Evolutionary conservation across 2,888 invertebrate species (phyloP), one percentile per base, ranked within the genome.

Genomic region (Platycheirus rosarum): DNA sequence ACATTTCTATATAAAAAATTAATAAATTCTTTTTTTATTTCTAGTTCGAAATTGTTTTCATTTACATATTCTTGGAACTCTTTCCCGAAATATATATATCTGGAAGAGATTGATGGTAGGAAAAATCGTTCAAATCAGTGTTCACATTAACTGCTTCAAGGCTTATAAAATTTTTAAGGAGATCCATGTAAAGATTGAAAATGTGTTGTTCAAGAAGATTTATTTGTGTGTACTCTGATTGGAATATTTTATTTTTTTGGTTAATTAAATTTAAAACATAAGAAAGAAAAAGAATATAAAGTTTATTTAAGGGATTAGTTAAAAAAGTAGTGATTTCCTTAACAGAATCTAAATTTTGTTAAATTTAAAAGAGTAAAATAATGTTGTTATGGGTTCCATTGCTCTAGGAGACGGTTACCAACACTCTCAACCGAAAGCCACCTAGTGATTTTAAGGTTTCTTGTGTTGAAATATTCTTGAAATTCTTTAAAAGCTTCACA

Each of bases 371-470:
- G 40, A 9, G 14, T 69, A 9, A 69, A 77, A 55, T 69, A 70
- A 42, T 65, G 42, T n/a, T 63, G 23, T 35, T 63, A 69, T 9
- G 63, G 26, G n/a, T 9, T 46, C 70, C 63, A 70, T 26, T 77
- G 77, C 46, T 77, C 57, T 40, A 77, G 4, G 5, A 77, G 46
- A 16, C 77, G n/a, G n/a, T 62, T 23, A 8, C 62, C 48, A n/a
- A 63, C 70, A 60, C 40, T 57, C 29, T 57, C 57, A 20, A 62
- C 11, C 8, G 62, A 71, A 7, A 71, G 44, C 71, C 62, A 71
- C 2, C 44, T 13, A 9, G 71, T 71, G 2, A 71, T 62, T 1
- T 63, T 44, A 6, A 63, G 9, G 0, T 51, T 62, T 51, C 40
- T 23, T 16, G 46, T 11, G 6, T 44, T n/a, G 9, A 74, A 74